Percentiles rank a stretch among this genome's conserved stretches.
Evolutionary conservation across 1,140 invertebrate genomes (phyloP).

Genomic region (Drosophila setifemur): DNA sequence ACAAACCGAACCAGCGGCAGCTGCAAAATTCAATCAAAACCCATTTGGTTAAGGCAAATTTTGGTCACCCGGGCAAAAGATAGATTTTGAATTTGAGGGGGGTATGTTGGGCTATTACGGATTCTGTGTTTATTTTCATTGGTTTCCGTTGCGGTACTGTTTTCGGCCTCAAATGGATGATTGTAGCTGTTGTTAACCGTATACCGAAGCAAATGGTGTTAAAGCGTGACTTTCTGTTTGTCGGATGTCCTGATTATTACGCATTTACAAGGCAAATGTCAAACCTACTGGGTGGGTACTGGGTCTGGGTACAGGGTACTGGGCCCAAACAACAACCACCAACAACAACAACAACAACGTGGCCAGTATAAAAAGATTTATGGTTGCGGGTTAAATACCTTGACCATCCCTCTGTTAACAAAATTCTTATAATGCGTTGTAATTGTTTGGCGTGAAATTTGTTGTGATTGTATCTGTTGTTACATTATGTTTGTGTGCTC

Average conservation of each 20-base stretch:
- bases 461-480: slow-evolving; percentile 72
- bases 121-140: slow-evolving; percentile 57
- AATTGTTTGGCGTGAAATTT: slow-evolving; percentile 75
- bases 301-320: slow-evolving; percentile 2
- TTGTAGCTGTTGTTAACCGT: slow-evolving; percentile 76
- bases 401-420: slow-evolving; percentile 48
- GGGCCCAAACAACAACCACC: neutral
- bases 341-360: slow-evolving; percentile 42
- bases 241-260: slow-evolving; percentile 76
- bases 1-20: slow-evolving; percentile 1
- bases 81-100: slow-evolving; percentile 14
- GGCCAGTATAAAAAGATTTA: slow-evolving; percentile 71
- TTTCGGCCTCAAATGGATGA: slow-evolving; percentile 59
- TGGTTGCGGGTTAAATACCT: slow-evolving; percentile 51
- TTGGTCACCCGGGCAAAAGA: neutral
- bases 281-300: slow-evolving; percentile 55
- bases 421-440: slow-evolving; percentile 60
- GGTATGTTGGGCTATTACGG: slow-evolving; percentile 16
- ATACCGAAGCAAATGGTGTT: slow-evolving; percentile 60
- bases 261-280: slow-evolving; percentile 71
- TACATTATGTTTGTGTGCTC: slow-evolving; percentile 50
- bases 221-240: slow-evolving; percentile 64
- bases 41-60: slow-evolving; percentile 14
- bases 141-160: slow-evolving; percentile 45
- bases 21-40: slow-evolving; percentile 14